Evolutionary conservation across 2,888 invertebrate genomes (phyloP).

Genomic region (Heteromurus nitidus): DNA sequence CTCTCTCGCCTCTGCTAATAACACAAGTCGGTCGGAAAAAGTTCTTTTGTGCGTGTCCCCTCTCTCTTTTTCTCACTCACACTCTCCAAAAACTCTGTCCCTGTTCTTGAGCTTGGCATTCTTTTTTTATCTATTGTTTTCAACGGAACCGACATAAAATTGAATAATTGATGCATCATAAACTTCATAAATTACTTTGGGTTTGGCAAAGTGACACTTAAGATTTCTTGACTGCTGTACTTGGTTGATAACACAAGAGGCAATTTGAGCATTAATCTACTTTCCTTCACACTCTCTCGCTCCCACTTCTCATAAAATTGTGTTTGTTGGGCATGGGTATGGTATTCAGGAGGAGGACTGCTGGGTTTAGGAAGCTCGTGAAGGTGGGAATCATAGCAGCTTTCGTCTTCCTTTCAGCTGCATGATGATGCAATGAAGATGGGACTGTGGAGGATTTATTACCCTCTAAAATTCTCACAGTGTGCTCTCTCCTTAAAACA

Average conservation of each 20-base stretch:
- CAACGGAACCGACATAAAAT: constrained; percentile 66
- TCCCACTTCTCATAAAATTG: not conserved
- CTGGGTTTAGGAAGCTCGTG: no score
- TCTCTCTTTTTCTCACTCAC: constrained; percentile 6
- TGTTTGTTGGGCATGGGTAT: no score
- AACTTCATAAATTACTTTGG: constrained; percentile 64
- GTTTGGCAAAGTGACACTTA: constrained; percentile 66
- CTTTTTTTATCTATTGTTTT: constrained; percentile 58
- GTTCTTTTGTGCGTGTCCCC: constrained; percentile 46
- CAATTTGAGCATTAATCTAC: constrained; percentile 61
- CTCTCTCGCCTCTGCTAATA: not conserved
- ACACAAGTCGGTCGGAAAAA: constrained; percentile 41
- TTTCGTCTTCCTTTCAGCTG: constrained; percentile 31
- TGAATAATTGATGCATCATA: constrained; percentile 68
- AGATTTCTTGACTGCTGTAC: constrained; percentile 63
- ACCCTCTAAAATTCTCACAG: constrained; percentile 55
- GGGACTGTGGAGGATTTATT: constrained; percentile 57
- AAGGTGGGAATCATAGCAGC: constrained; percentile 61
- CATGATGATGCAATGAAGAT: constrained; percentile 61
- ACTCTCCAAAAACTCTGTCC: not conserved
- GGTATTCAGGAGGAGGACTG: no score
- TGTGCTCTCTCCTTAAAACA: not conserved
- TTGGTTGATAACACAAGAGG: constrained; percentile 57
- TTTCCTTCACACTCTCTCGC: constrained; percentile 57
- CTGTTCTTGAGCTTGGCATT: not conserved